phyloP scores from a whole-genome alignment of 2,797 vertebrate genomes.

The Platalea minor region DNA sequence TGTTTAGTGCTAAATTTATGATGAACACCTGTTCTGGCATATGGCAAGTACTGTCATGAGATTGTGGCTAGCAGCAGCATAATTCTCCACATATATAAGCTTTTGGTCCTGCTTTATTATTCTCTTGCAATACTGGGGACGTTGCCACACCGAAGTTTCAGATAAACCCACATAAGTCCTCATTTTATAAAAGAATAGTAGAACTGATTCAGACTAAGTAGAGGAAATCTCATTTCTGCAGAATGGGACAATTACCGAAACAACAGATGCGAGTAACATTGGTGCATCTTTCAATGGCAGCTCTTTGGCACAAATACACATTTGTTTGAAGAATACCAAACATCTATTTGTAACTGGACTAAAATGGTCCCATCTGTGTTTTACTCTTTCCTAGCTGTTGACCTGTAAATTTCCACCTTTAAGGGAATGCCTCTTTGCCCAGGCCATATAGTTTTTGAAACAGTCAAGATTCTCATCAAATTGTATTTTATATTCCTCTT shows the following conservation, averaged over 20 bases:
- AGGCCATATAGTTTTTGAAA: neutral
- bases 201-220: neutral
- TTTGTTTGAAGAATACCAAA: constrained; percentile 44
- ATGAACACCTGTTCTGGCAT: neutral
- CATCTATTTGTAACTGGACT: neutral
- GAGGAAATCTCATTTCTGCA: constrained; percentile 4
- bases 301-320: constrained; percentile 3
- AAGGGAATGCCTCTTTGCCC: neutral
- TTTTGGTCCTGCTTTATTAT: neutral
- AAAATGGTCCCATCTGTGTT: neutral
- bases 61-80: neutral
- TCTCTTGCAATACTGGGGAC: neutral
- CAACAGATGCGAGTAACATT: constrained; percentile 16
- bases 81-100: neutral
- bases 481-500: neutral
- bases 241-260: neutral
- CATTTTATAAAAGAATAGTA: constrained; percentile 27
- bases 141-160: neutral
- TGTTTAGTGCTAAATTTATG: neutral
- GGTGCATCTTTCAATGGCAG: constrained; percentile 17
- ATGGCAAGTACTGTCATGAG: neutral
- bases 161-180: neutral
- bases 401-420: neutral
- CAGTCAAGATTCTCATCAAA: neutral
- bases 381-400: neutral